A percentile compares a stretch with the other conserved stretches of the same genome.
Conservation (phyloP, 2,797 vertebrate genomes). For the Paedocypris micromegethes region DNA sequence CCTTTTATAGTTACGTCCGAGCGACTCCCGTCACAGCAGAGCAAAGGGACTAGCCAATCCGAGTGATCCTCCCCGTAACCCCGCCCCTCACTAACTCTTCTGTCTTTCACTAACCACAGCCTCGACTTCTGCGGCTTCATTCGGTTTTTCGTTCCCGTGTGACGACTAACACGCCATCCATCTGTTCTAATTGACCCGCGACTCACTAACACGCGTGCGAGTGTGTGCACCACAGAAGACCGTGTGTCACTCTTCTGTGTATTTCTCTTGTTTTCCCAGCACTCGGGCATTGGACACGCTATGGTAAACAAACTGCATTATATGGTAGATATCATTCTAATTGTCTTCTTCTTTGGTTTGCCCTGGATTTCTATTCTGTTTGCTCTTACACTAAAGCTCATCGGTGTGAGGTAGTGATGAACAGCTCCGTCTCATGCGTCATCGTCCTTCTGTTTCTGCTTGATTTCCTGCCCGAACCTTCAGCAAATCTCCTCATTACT, state of each 20-base stretch:
- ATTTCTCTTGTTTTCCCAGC: slow-evolving; percentile 79
- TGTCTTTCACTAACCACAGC: slow-evolving; percentile 77
- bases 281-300: slow-evolving; percentile 99
- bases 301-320: slow-evolving; percentile 99
- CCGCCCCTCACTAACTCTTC: slow-evolving; percentile 66
- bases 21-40: too few relatives aligned
- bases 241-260: slow-evolving; percentile 73
- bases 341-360: slow-evolving; percentile 94
- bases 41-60: too few relatives aligned
- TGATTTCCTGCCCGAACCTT: background rate
- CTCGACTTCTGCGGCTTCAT: slow-evolving; percentile 66
- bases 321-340: slow-evolving; percentile 99
- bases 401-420: slow-evolving; percentile 74
- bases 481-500: too few relatives aligned
- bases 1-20: too few relatives aligned
- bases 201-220: slow-evolving; percentile 65
- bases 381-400: slow-evolving; percentile 71
- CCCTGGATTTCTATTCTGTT: slow-evolving; percentile 85
- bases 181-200: slow-evolving; percentile 72
- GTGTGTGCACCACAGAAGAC: too few relatives aligned
- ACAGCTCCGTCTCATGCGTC: background rate
- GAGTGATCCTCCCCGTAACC: too few relatives aligned
- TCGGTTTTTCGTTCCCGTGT: slow-evolving; percentile 60
- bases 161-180: slow-evolving; percentile 72
- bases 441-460: background rate